phyloP scores from a whole-genome alignment of 2,888 invertebrate species.

The Creontiades dilutus region DNA sequence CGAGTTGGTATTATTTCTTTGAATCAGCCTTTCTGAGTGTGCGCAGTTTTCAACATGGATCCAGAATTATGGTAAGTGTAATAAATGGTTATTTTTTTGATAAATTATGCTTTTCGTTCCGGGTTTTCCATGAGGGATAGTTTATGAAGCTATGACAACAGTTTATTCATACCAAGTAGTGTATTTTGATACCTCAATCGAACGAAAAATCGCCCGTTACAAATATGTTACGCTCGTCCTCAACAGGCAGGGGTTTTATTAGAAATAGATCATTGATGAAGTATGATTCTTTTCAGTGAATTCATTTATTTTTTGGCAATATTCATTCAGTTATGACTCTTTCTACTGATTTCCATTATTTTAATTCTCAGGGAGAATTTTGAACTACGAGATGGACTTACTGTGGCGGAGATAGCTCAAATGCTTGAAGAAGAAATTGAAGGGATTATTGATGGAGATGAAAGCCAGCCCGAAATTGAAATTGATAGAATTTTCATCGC shows the following conservation, averaged over 20 bases:
- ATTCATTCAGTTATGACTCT: background rate
- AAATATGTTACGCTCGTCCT: slow-evolving; percentile 1
- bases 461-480: background rate
- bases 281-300: background rate
- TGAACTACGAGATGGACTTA: background rate
- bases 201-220: slow-evolving; percentile 19
- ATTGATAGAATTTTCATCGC: slow-evolving; percentile 4
- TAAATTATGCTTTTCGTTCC: slow-evolving; percentile 6
- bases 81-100: background rate
- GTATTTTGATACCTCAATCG: background rate
- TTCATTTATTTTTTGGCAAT: background rate
- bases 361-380: background rate
- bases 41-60: slow-evolving; percentile 6
- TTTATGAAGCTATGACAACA: slow-evolving; percentile 16
- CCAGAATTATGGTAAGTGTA: background rate
- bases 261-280: background rate
- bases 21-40: background rate
- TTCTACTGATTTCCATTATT: background rate
- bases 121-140: background rate
- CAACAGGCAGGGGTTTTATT: background rate
- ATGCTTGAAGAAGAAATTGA: background rate
- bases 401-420: background rate
- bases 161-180: slow-evolving; percentile 4
- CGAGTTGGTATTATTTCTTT: background rate
- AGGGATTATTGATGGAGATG: background rate